A percentile compares a stretch with the other conserved stretches of the same genome.
Conservation (phyloP, 2,113 vertebrate genomes). For the Ondatra zibethicus region DNA sequence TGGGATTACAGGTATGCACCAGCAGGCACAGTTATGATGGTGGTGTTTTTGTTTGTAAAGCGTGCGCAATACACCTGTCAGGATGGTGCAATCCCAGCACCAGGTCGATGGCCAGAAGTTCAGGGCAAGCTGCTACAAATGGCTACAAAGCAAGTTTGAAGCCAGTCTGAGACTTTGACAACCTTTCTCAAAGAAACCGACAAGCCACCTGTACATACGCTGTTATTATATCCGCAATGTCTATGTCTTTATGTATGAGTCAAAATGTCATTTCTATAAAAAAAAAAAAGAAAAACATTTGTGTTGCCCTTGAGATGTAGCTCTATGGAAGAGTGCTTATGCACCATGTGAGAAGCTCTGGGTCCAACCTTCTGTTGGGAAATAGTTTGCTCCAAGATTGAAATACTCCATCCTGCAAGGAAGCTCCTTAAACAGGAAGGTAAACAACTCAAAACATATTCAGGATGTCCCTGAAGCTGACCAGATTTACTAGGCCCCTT, state of each 20-base stretch:
- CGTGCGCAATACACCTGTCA: no score
- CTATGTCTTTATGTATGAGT: neutral
- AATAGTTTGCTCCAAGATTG: neutral
- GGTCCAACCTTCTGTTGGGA: neutral
- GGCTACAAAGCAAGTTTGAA: neutral
- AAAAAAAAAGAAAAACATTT: conserved; percentile 9
- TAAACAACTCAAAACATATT: neutral
- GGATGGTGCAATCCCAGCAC: neutral
- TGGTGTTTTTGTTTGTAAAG: neutral
- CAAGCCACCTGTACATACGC: neutral
- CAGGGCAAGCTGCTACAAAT: neutral
- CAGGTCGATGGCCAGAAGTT: neutral
- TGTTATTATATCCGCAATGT: neutral
- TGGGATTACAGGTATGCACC: neutral
- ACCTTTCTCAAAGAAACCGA: neutral
- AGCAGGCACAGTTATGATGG: neutral
- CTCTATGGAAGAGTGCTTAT: neutral
- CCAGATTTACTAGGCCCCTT: neutral
- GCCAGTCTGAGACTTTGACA: neutral
- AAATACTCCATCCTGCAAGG: neutral
- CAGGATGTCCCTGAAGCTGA: neutral
- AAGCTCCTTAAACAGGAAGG: neutral
- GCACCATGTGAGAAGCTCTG: neutral
- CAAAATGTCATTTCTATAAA: neutral
- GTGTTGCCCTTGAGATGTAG: neutral